Evolutionary conservation across 2,797 vertebrate species (phyloP).

Genomic region (Myotis pilosus): DNA sequence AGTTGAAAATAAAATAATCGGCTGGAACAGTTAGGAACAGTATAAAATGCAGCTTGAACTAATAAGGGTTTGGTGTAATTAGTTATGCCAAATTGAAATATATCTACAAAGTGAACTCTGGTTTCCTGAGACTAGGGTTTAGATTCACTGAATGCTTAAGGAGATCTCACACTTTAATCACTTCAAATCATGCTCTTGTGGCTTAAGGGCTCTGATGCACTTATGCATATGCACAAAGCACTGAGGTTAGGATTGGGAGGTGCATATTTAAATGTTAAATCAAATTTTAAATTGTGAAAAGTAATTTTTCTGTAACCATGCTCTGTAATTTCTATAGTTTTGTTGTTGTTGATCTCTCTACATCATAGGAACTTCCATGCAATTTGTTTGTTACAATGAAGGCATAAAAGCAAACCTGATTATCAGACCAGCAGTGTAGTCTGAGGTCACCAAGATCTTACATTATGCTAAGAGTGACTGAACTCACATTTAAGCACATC

Average conservation of each 20-base stretch:
- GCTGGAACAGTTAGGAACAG: background rate
- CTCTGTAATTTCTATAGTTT: background rate
- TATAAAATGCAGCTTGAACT: constrained; percentile 47
- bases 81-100: constrained; percentile 12
- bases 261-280: background rate
- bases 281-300: constrained; percentile 27
- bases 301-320: background rate
- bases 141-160: background rate
- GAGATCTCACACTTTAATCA: constrained; percentile 18
- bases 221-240: background rate
- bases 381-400: constrained; percentile 27
- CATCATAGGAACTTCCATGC: background rate
- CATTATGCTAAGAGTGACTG: background rate
- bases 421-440: background rate
- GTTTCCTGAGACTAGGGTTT: constrained; percentile 9
- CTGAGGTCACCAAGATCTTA: background rate
- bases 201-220: background rate
- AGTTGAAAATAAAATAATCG: background rate
- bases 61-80: constrained; percentile 36
- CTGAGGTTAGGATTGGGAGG: background rate
- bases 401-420: background rate
- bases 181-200: background rate
- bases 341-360: background rate
- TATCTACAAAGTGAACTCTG: constrained; percentile 12
- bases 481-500: background rate